These are phyloP conservation scores for Isotomurus palustris DNA, from an alignment of 2,888 invertebrate species.

Conservation along the genomic window DNA sequence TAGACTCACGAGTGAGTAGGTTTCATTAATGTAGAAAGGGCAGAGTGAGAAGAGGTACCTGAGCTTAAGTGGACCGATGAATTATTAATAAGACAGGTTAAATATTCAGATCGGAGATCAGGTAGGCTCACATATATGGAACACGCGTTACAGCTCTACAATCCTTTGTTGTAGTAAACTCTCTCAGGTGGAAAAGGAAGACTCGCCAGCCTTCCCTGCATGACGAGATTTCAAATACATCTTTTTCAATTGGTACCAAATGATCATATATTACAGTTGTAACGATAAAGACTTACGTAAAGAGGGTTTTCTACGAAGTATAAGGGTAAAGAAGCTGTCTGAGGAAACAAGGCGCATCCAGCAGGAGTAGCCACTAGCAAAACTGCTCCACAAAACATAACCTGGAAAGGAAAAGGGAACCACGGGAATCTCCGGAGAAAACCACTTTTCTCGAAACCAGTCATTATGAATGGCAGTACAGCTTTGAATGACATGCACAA, in stretches of 20 bases:
- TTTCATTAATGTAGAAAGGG: no score
- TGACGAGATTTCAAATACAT: neutral
- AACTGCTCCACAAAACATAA: conserved; percentile 45
- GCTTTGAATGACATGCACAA: no score
- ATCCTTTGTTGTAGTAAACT: conserved; percentile 29
- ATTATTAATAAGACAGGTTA: no score
- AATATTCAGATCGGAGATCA: no score
- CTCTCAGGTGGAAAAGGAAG: conserved; percentile 58
- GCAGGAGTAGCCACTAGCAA: conserved; percentile 59
- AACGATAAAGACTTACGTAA: conserved; percentile 52
- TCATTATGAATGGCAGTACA: conserved; percentile 4
- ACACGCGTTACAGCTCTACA: conserved; percentile 7
- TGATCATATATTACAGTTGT: neutral
- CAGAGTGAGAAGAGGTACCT: no score
- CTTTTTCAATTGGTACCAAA: neutral
- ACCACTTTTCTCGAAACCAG: neutral
- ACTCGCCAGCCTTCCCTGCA: conserved; percentile 59
- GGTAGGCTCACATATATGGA: no score
- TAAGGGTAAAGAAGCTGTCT: conserved; percentile 53
- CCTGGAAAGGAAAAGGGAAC: conserved; percentile 10
- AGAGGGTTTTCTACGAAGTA: conserved; percentile 54
- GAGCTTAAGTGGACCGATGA: no score
- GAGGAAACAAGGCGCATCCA: conserved; percentile 60
- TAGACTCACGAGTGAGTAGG: no score
- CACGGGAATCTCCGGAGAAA: neutral